A percentile compares a stretch with the other conserved stretches of the same genome.
phyloP scores from a whole-genome alignment of 2,888 invertebrate species.

The Philaethria dido region DNA sequence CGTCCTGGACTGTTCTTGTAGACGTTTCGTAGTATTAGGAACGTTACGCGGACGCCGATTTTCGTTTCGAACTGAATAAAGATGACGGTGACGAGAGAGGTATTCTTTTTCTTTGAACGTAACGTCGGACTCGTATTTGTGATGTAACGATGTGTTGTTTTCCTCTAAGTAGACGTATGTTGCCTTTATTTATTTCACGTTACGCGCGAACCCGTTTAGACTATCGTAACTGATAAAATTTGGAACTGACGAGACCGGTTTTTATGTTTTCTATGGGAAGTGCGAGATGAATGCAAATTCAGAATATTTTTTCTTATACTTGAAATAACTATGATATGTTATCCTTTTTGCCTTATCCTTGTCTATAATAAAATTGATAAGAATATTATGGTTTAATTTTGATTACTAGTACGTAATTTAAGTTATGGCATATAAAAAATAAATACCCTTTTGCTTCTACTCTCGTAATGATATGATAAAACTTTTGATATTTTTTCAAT shows the following conservation, averaged over 20 bases:
- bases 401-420: not conserved
- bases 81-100: constrained; percentile 42
- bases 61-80: constrained; percentile 45
- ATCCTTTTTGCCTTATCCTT: constrained; percentile 26
- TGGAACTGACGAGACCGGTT: constrained; percentile 42
- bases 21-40: constrained; percentile 47
- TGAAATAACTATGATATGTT: constrained; percentile 29
- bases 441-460: not conserved
- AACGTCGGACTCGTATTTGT: constrained; percentile 29
- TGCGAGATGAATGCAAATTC: constrained; percentile 36
- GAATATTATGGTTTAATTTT: constrained; percentile 21
- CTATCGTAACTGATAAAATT: constrained; percentile 44
- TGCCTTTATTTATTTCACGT: constrained; percentile 44
- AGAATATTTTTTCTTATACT: constrained; percentile 38
- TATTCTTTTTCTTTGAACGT: constrained; percentile 38
- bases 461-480: not conserved
- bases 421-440: constrained; percentile 22
- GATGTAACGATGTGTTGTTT: constrained; percentile 41
- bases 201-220: constrained; percentile 41
- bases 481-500: too few relatives aligned
- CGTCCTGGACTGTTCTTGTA: constrained; percentile 47
- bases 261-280: constrained; percentile 35
- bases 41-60: constrained; percentile 42
- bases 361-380: constrained; percentile 27
- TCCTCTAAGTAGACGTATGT: constrained; percentile 42